These are phyloP conservation scores for Rousettus madagascariensis DNA, from an alignment of 2,797 vertebrate species.

Conservation along the genomic window DNA sequence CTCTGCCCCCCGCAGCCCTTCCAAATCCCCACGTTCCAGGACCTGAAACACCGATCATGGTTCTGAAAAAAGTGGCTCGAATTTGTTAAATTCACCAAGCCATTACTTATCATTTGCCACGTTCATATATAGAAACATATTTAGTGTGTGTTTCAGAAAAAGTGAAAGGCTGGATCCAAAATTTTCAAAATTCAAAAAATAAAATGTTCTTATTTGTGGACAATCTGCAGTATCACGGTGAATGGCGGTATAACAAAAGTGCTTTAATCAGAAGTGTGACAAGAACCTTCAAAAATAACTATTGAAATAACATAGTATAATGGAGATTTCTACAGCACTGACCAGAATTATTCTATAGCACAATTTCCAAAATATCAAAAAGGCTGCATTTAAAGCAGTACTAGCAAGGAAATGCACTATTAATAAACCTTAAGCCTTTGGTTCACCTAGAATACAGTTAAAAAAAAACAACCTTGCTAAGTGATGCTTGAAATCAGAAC, in stretches of 20 bases:
- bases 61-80: not conserved
- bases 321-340: not conserved
- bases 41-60: not conserved
- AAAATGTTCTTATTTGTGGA: not conserved
- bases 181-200: not conserved
- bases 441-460: not conserved
- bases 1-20: not conserved
- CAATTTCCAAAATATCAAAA: conserved; percentile 30
- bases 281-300: conserved; percentile 3
- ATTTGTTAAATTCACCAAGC: not conserved
- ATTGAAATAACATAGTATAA: not conserved
- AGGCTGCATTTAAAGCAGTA: not conserved
- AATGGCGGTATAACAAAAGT: not conserved
- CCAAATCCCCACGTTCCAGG: not conserved
- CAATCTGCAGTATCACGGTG: not conserved
- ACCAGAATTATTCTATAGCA: not conserved
- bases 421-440: not conserved
- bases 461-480: not conserved
- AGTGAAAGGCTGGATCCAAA: not conserved
- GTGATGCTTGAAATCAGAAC: conserved; percentile 20
- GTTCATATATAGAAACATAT: not conserved
- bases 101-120: not conserved
- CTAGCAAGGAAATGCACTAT: not conserved
- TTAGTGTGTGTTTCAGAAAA: not conserved
- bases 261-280: not conserved